Conservation (phyloP, 2,113 vertebrate species). For the Clarias magur region DNA sequence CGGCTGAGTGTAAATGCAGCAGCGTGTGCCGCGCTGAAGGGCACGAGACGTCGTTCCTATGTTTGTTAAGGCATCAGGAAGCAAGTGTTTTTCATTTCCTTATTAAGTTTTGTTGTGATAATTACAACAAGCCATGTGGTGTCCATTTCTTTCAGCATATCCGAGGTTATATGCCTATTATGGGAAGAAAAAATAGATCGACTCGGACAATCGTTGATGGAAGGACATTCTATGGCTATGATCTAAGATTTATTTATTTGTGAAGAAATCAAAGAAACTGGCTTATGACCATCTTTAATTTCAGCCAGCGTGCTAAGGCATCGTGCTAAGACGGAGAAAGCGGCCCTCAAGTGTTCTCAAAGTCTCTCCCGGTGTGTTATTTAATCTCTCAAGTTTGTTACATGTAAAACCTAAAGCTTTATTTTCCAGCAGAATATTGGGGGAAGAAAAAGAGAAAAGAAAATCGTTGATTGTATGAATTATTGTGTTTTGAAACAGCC, state of each 20-base stretch:
- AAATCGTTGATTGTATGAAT: neutral
- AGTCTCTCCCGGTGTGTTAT: neutral
- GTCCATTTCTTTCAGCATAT: neutral
- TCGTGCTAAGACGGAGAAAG: neutral
- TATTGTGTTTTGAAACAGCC: neutral
- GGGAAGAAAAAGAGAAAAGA: neutral
- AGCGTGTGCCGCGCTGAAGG: neutral
- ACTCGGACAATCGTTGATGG: neutral
- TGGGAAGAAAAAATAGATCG: neutral
- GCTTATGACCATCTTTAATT: neutral
- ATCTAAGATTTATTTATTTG: neutral
- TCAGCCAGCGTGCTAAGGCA: neutral
- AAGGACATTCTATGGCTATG: neutral
- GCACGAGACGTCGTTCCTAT: neutral
- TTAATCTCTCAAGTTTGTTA: neutral
- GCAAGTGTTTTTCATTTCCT: neutral
- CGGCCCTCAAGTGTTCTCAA: neutral
- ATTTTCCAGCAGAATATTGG: neutral
- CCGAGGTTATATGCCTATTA: neutral
- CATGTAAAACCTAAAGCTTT: neutral
- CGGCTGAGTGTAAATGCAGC: too few relatives aligned
- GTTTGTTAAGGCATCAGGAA: slow-evolving; percentile 14
- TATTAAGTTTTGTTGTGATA: neutral
- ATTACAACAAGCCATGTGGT: neutral
- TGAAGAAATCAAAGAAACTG: neutral